phyloP scores from a whole-genome alignment of 1,140 invertebrate species.

The Ericerus pela region DNA sequence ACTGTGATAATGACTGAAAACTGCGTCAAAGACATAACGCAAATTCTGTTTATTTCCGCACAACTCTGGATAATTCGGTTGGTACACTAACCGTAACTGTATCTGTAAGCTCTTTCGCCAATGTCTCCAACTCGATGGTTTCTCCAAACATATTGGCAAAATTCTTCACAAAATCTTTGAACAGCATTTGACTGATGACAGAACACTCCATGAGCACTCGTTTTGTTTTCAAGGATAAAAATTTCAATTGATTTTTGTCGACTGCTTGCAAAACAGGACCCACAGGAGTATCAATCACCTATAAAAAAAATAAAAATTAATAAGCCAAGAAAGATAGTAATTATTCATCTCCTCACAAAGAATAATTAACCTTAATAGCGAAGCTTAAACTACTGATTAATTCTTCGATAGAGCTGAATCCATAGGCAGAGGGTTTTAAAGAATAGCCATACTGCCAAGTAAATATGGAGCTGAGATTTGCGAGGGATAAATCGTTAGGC shows the following conservation, averaged over 20 bases:
- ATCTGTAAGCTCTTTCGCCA: constrained; percentile 35
- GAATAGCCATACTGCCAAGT: constrained; percentile 41
- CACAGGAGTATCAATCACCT: constrained; percentile 19
- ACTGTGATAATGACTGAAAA: too few relatives aligned
- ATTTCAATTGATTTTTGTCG: constrained; percentile 32
- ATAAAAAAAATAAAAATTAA: constrained; percentile 11
- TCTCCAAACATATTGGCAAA: constrained; percentile 35
- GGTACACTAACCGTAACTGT: constrained; percentile 37
- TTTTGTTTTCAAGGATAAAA: constrained; percentile 37
- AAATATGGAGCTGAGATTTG: constrained; percentile 36
- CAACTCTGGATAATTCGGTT: too few relatives aligned
- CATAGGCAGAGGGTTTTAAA: constrained; percentile 39
- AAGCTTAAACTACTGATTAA: constrained; percentile 37
- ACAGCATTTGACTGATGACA: constrained; percentile 32
- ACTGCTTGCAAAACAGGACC: constrained; percentile 30
- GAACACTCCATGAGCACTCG: constrained; percentile 39
- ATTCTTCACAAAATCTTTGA: constrained; percentile 34
- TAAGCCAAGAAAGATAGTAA: not conserved
- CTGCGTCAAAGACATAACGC: too few relatives aligned
- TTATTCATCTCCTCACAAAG: not conserved
- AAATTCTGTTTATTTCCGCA: too few relatives aligned
- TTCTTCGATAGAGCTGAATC: constrained; percentile 36
- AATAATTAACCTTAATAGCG: constrained; percentile 33
- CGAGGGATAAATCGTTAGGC: constrained; percentile 32
- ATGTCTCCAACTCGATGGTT: constrained; percentile 34